Conservation (phyloP, 2,888 invertebrate species). For the Cyclophora punctaria region DNA sequence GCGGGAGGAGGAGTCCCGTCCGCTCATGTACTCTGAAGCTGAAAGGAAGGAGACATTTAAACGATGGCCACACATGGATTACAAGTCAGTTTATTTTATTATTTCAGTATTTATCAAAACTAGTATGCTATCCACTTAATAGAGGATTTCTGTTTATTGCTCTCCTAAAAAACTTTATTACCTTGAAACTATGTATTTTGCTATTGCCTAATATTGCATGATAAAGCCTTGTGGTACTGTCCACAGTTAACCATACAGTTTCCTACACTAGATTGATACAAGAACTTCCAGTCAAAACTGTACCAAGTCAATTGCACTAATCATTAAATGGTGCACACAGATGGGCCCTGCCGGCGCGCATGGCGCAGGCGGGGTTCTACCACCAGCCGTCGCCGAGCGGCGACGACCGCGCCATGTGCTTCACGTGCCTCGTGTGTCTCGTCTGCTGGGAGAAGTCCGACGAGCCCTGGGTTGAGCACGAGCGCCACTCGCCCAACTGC, state of each 20-base stretch:
- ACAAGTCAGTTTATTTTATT: constrained; percentile 79
- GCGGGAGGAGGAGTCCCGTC: constrained; percentile 62
- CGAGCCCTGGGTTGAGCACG: constrained; percentile 98
- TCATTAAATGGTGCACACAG: constrained; percentile 52
- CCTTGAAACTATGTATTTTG: no score
- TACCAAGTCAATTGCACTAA: no score
- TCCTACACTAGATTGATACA: no score
- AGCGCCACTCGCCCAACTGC: constrained; percentile 93
- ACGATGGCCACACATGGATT: constrained; percentile 97
- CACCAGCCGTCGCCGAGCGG: constrained; percentile 93
- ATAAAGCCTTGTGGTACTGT: no score
- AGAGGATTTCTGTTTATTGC: no score
- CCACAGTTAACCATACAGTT: no score
- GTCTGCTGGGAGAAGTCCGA: constrained; percentile 98
- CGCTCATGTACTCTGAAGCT: constrained; percentile 93
- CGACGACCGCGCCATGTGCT: constrained; percentile 96
- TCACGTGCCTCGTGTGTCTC: constrained; percentile 94
- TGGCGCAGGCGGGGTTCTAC: constrained; percentile 98
- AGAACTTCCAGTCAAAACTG: no score
- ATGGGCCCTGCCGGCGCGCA: constrained; percentile 96
- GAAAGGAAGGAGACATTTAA: constrained; percentile 92
- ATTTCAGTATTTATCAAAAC: not conserved
- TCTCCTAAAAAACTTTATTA: no score
- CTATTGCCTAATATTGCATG: no score
- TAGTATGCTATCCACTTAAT: no score